A percentile compares a stretch with the other conserved stretches of the same genome.
Evolutionary conservation across 2,888 invertebrate genomes (phyloP).

Genomic region (Rhogogaster chlorosoma): DNA sequence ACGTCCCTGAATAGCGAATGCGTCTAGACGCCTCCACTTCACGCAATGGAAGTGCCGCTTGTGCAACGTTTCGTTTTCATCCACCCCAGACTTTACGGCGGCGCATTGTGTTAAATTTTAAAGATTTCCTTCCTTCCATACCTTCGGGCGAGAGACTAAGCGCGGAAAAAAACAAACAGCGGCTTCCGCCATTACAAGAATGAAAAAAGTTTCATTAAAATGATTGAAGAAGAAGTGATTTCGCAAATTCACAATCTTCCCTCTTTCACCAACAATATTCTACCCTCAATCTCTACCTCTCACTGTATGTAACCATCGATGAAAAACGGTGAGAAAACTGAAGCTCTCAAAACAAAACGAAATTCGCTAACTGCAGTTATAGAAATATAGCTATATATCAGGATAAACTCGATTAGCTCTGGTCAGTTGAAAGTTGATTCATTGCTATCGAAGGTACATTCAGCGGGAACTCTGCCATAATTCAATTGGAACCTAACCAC

Average conservation of each 20-base stretch:
- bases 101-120: conserved; percentile 46
- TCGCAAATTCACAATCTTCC: conserved; percentile 17
- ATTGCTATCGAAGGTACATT: neutral
- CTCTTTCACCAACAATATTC: neutral
- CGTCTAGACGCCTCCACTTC: conserved; percentile 74
- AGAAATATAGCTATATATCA: too few relatives aligned
- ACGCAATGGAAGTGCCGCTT: conserved; percentile 71
- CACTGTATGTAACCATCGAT: neutral
- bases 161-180: conserved; percentile 31
- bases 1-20: conserved; percentile 59
- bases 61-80: conserved; percentile 52
- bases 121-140: conserved; percentile 31
- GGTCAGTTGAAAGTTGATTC: neutral
- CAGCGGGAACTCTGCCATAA: neutral
- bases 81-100: conserved; percentile 45
- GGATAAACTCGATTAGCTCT: neutral
- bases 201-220: conserved; percentile 45
- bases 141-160: conserved; percentile 36
- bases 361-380: neutral
- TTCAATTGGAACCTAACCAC: neutral
- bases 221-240: conserved; percentile 42
- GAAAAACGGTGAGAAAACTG: neutral
- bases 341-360: neutral
- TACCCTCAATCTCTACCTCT: neutral
- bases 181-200: conserved; percentile 39